These are phyloP conservation scores for Chaenodraco wilsoni DNA, from an alignment of 2,797 vertebrate species.

Conservation along the genomic window DNA sequence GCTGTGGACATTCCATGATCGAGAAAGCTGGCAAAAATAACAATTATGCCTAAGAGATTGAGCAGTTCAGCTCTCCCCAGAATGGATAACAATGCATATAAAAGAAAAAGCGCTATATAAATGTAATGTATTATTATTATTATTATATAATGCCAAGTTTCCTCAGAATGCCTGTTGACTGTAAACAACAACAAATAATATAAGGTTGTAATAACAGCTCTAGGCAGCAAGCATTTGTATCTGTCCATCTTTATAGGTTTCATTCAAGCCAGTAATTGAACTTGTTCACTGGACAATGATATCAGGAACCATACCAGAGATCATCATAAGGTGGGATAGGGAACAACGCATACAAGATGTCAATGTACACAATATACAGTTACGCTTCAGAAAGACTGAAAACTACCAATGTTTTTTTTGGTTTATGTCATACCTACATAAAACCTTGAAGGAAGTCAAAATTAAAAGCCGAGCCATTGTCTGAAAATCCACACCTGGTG, in stretches of 20 bases:
- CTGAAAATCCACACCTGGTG: background rate
- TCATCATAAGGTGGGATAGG: background rate
- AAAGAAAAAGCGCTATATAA: no score
- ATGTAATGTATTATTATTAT: no score
- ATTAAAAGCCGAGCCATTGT: background rate
- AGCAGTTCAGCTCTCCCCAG: background rate
- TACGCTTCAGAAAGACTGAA: background rate
- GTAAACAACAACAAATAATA: background rate
- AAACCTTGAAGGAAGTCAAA: background rate
- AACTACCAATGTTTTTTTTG: background rate
- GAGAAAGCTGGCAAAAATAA: conserved; percentile 9
- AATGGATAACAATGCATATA: background rate
- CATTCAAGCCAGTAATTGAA: background rate
- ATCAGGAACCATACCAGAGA: background rate
- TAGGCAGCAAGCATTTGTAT: background rate
- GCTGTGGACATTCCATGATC: conserved; percentile 14
- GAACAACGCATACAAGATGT: background rate
- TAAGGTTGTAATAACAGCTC: background rate
- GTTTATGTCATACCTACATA: background rate
- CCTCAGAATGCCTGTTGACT: background rate
- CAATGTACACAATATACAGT: background rate
- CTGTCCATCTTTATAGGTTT: background rate
- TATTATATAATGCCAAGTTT: background rate
- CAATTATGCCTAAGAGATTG: background rate
- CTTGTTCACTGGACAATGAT: background rate